phyloP scores from a whole-genome alignment of 1,140 invertebrate species.

The Saccostrea glomerata region DNA sequence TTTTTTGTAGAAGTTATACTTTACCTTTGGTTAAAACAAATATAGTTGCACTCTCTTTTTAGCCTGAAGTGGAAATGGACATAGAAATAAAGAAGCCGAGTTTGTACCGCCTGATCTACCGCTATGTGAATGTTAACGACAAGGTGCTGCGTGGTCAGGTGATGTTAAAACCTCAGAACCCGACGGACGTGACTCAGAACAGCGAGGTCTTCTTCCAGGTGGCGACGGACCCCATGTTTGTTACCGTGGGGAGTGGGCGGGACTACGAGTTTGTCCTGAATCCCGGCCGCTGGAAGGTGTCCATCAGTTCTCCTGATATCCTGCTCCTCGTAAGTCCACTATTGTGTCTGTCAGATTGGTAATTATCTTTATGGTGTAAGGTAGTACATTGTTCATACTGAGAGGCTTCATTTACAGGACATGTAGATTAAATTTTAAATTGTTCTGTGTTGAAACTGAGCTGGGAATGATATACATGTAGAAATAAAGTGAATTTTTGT shows the following conservation, averaged over 20 bases:
- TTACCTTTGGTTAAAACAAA: too few species aligned
- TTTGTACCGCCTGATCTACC: conserved; percentile 93
- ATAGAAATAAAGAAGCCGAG: conserved; percentile 92
- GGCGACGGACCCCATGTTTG: conserved; percentile 70
- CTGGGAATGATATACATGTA: too few species aligned
- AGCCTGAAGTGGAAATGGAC: conserved; percentile 92
- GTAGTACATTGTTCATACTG: too few species aligned
- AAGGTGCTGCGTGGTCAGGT: conserved; percentile 89
- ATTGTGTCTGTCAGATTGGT: neutral
- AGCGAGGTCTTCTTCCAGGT: conserved; percentile 72
- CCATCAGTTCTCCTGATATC: conserved; percentile 83
- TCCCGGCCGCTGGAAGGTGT: conserved; percentile 92
- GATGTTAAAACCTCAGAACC: conserved; percentile 88
- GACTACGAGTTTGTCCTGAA: conserved; percentile 90
- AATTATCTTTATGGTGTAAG: too few species aligned
- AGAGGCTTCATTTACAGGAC: too few species aligned
- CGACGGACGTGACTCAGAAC: conserved; percentile 73
- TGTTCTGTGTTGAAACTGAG: too few species aligned
- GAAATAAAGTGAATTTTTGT: too few species aligned
- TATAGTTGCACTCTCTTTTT: conserved; percentile 62
- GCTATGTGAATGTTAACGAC: conserved; percentile 91
- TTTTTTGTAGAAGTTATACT: too few species aligned
- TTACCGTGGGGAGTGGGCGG: conserved; percentile 72
- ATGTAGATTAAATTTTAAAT: too few species aligned
- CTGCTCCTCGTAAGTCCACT: conserved; percentile 70